phyloP scores from a whole-genome alignment of 2,888 invertebrate species.

The Rosalia funebris region DNA sequence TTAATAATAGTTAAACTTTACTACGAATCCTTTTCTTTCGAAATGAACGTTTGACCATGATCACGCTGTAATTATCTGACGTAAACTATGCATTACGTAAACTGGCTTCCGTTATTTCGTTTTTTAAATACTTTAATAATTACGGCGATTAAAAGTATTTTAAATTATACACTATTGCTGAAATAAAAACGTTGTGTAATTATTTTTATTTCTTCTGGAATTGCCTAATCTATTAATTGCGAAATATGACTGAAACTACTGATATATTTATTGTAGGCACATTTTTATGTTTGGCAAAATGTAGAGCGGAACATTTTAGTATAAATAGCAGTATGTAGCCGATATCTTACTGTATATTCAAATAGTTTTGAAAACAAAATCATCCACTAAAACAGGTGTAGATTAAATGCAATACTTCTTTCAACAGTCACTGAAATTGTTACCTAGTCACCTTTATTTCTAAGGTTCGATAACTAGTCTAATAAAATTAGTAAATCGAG shows the following conservation, averaged over 20 bases:
- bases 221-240: background rate
- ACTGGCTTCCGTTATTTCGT: background rate
- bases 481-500: too few species aligned
- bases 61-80: background rate
- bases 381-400: too few species aligned
- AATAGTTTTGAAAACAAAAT: too few species aligned
- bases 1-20: too few species aligned
- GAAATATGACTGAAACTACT: background rate
- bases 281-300: too few species aligned
- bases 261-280: background rate
- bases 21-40: background rate
- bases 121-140: background rate
- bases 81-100: background rate
- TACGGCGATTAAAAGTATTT: background rate
- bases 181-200: background rate
- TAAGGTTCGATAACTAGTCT: too few species aligned
- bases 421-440: too few species aligned
- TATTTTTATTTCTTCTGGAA: background rate
- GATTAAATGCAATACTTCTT: too few species aligned
- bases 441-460: too few species aligned
- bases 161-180: background rate
- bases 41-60: background rate
- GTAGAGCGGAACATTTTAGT: too few species aligned
- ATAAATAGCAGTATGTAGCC: too few species aligned
- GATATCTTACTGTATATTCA: too few species aligned